Percentiles rank a stretch among this genome's conserved stretches.
phyloP scores from a whole-genome alignment of 2,888 invertebrate genomes.

The Agrochola lota region DNA sequence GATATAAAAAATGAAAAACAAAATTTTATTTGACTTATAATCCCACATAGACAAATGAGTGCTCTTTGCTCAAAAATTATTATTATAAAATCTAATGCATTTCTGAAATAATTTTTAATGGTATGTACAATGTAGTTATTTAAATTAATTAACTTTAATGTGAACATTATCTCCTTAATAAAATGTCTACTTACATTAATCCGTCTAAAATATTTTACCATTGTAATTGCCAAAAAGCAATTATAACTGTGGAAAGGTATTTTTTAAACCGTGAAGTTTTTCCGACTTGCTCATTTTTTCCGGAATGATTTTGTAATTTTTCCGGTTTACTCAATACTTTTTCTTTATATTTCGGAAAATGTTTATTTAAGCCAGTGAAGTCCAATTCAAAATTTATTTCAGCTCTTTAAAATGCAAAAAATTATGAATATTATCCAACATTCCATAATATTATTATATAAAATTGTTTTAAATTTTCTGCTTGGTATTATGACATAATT shows the following conservation, averaged over 20 bases:
- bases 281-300: background rate
- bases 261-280: background rate
- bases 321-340: background rate
- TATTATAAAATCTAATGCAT: conserved; percentile 25
- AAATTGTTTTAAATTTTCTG: background rate
- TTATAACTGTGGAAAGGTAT: background rate
- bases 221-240: conserved; percentile 13
- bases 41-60: background rate
- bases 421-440: background rate
- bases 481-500: background rate
- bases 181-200: conserved; percentile 13
- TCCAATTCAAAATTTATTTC: conserved; percentile 1
- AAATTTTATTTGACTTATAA: background rate
- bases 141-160: conserved; percentile 14
- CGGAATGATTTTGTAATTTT: background rate
- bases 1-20: background rate
- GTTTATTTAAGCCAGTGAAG: conserved; percentile 19
- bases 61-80: conserved; percentile 19
- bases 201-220: conserved; percentile 6
- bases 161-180: background rate
- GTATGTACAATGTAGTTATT: conserved; percentile 15
- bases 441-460: conserved; percentile 8
- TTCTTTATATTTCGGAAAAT: background rate
- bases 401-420: background rate
- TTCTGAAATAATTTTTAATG: conserved; percentile 18